These are phyloP conservation scores for Xylota segnis DNA, from an alignment of 2,888 invertebrate species.

Conservation along the genomic window DNA sequence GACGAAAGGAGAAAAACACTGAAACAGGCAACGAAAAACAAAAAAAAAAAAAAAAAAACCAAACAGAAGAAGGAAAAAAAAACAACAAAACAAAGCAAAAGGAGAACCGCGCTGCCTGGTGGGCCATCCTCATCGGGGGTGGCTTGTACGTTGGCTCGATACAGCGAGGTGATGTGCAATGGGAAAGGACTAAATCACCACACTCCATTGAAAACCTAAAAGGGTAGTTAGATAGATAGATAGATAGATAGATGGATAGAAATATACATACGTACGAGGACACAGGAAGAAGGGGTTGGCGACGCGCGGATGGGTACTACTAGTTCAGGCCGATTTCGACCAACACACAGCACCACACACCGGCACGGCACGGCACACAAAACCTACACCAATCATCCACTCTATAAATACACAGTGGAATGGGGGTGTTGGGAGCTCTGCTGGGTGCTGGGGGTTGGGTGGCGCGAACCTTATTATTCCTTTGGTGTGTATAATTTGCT, in stretches of 20 bases:
- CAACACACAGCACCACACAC: conserved; percentile 42
- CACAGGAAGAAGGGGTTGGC: conserved; percentile 33
- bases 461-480: not conserved
- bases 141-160: conserved; percentile 21
- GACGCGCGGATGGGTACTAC: conserved; percentile 3
- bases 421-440: conserved; percentile 3
- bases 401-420: conserved; percentile 62
- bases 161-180: conserved; percentile 71
- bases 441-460: not conserved
- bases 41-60: conserved; percentile 18
- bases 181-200: conserved; percentile 74
- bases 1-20: conserved; percentile 61
- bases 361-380: conserved; percentile 7
- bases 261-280: too few species aligned
- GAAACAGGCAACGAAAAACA: conserved; percentile 46
- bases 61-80: conserved; percentile 40
- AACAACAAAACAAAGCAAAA: conserved; percentile 41
- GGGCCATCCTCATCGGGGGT: not conserved
- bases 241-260: conserved; percentile 50
- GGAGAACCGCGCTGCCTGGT: conserved; percentile 34
- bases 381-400: conserved; percentile 59
- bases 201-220: conserved; percentile 71
- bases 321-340: conserved; percentile 59
- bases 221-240: conserved; percentile 61
- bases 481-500: conserved; percentile 53